Evolutionary conservation across 2,888 invertebrate genomes (phyloP).

Genomic region (Drosophila robusta): DNA sequence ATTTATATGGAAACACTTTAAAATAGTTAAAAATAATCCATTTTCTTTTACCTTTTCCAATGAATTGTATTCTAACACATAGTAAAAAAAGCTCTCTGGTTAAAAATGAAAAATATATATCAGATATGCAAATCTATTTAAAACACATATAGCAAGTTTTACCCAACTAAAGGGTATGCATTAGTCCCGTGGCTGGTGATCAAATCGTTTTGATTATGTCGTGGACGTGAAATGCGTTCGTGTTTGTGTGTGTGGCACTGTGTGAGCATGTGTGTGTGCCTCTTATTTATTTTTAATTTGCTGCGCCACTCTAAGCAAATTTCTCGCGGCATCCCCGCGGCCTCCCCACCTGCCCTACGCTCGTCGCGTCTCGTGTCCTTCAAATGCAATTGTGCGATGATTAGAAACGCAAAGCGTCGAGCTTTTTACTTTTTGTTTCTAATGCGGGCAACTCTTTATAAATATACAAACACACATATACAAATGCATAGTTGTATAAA

Average conservation of each 20-base stretch:
- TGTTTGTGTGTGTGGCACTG: conserved; percentile 11
- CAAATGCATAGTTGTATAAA: not conserved
- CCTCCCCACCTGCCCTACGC: conserved; percentile 32
- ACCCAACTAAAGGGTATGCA: conserved; percentile 15
- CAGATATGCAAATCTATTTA: no score
- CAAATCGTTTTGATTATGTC: conserved; percentile 20
- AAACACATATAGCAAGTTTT: no score
- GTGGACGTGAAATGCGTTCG: conserved; percentile 46
- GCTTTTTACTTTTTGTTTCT: conserved; percentile 78
- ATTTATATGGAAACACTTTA: no score
- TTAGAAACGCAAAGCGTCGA: conserved; percentile 75
- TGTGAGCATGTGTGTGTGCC: conserved; percentile 20
- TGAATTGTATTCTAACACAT: no score
- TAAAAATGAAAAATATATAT: no score
- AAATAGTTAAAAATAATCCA: no score
- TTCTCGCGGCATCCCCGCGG: conserved; percentile 15
- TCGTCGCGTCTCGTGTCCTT: conserved; percentile 69
- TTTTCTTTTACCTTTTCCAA: no score
- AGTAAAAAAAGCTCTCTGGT: no score
- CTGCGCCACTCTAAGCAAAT: conserved; percentile 52
- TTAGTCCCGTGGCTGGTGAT: not conserved
- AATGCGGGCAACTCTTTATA: conserved; percentile 45
- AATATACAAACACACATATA: conserved; percentile 13
- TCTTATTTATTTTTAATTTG: conserved; percentile 73
- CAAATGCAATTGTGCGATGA: conserved; percentile 81